Conservation (phyloP, 2,888 invertebrate genomes). For the Cynaeus angustus region DNA sequence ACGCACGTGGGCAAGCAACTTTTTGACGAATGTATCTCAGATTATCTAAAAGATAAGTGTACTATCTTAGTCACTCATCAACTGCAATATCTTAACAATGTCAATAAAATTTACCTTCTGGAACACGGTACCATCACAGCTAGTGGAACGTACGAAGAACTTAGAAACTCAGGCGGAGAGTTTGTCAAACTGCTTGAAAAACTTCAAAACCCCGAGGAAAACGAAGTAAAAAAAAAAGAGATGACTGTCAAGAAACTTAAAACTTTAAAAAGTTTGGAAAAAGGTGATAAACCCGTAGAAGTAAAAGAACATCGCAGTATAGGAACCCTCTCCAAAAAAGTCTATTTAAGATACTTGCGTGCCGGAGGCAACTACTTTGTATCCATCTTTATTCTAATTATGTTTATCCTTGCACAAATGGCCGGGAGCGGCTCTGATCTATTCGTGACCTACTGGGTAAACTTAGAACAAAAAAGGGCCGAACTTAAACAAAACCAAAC, state of each 20-base stretch:
- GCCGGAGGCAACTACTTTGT: conserved; percentile 81
- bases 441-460: conserved; percentile 82
- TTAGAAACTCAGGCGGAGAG: conserved; percentile 81
- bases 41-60: conserved; percentile 79
- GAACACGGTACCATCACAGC: conserved; percentile 75
- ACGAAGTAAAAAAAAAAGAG: conserved; percentile 58
- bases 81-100: conserved; percentile 77
- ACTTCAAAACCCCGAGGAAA: conserved; percentile 62
- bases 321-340: conserved; percentile 72
- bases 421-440: conserved; percentile 85
- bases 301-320: conserved; percentile 76
- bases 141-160: conserved; percentile 80
- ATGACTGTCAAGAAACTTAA: conserved; percentile 65
- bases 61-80: conserved; percentile 84
- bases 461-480: conserved; percentile 58
- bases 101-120: conserved; percentile 74
- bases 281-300: conserved; percentile 59
- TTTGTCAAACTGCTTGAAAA: conserved; percentile 75
- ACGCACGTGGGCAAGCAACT: conserved; percentile 89
- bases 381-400: conserved; percentile 75
- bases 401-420: conserved; percentile 80
- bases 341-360: conserved; percentile 81
- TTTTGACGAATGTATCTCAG: conserved; percentile 84
- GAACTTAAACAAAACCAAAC: conserved; percentile 31
- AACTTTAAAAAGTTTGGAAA: conserved; percentile 63